Base-by-base conservation (phyloP, 1,140 invertebrate genomes). In the Branchinecta lindahli region DNA sequence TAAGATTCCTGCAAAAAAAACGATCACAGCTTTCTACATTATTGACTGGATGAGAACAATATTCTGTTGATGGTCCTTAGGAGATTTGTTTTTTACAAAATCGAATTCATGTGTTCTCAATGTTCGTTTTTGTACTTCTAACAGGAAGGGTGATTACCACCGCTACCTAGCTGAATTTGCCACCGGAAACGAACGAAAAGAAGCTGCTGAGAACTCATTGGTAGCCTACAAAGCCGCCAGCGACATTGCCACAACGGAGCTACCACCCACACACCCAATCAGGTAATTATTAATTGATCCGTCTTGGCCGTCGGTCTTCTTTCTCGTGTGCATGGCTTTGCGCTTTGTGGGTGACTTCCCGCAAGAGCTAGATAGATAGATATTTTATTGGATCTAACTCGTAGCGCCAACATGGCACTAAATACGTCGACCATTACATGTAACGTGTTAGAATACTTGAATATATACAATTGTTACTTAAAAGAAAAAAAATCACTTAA, bases 131-230 rank as follows among this genome's bases (percentile, higher is more conserved):
- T 33, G 5, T 33, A 68, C 5, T 70, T 66, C 47, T 69, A 78
- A 12, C 75, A 86, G 86, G 87, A 89, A 92, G 82, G 93, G 93
- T 72, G 94, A 96, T 83, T 97, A 96, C 79, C 91, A 96, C 82
- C 89, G 94, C 80, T 97, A 97, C 82, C 83, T 96, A 80, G 94
- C 94, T 70, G 94, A 98, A 82, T 96, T 98, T 81, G 92, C 93
- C 70, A 94, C 91, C 74, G 92, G 91, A 73, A 90, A 91, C 75
- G 92, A 95, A 80, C 87, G 92, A 79, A 96, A 96, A 83, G 91
- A 93, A 81, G 92, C 92, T 72, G 93, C 94, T 70, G 93, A 96
- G 79, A 92, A 93, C 78, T 94, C 92, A 75, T 85, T 97, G 79
- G 89, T 92, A 77, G 94, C 94, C 70, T 98, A 98, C 85, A 95